Evolutionary conservation across 2,888 invertebrate genomes (phyloP), one percentile per base, ranked within the genome.

Genomic region (Frankliniella intonsa): DNA sequence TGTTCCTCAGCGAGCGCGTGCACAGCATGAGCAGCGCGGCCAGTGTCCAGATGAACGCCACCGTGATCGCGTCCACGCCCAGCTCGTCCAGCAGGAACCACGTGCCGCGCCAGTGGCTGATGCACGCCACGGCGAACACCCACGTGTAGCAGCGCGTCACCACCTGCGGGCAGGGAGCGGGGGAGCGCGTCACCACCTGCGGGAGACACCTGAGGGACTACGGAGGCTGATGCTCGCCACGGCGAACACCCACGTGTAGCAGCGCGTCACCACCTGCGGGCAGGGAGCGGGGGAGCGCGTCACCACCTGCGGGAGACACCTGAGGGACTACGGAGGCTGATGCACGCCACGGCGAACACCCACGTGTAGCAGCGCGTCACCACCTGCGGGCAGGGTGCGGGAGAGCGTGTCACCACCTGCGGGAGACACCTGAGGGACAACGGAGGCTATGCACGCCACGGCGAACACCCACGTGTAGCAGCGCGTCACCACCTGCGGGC

Each of bases 281-380:
- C n/a, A n/a, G n/a, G n/a, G n/a, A n/a, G n/a, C n/a, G n/a, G n/a
- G n/a, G n/a, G n/a, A n/a, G n/a, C n/a, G n/a, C n/a, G n/a, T n/a
- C n/a, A n/a, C n/a, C n/a, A n/a, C n/a, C n/a, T n/a, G n/a, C n/a
- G n/a, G n/a, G n/a, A n/a, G n/a, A n/a, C n/a, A n/a, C n/a, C n/a
- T n/a, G n/a, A n/a, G n/a, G n/a, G n/a, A n/a, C n/a, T n/a, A n/a
- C 91, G 92, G 80, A 90, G 89, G 85, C 89, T 87, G 83, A 90
- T 89, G 83, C 90, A 90, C 11, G 88, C 87, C 1, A 89, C 84
- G 80, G 90, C 88, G 84, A 90, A 90, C 9, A 89, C 85, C 83
- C 90, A 90, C 55, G 90, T 89, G 81, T 86, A 84, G 76, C 86
- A 50, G n/a, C 85, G 82, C 5, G 85, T 84, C 7, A 83, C 50